Evolutionary conservation across 2,113 vertebrate genomes (phyloP).

Genomic region (Myrmophylax atrothorax): DNA sequence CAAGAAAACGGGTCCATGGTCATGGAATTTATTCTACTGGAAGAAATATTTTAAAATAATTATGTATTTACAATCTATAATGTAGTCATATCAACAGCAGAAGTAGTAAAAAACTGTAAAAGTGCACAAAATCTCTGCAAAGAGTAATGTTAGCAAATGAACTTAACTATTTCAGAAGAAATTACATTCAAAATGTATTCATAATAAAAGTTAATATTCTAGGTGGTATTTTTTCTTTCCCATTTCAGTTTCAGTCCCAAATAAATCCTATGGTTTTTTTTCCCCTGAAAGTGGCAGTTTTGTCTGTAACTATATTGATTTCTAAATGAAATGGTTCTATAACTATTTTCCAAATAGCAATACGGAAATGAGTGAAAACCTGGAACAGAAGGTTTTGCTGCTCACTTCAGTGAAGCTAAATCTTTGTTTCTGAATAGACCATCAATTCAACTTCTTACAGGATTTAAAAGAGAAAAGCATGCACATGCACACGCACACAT

Average conservation of each 20-base stretch:
- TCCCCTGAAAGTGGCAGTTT: background rate
- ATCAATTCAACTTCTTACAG: background rate
- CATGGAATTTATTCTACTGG: background rate
- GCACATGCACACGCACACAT: background rate
- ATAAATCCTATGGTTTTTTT: background rate
- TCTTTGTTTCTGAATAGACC: background rate
- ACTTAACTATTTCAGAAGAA: background rate
- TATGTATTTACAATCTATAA: background rate
- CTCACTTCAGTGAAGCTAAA: background rate
- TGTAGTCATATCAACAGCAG: background rate
- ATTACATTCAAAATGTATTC: background rate
- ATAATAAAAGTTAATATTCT: background rate
- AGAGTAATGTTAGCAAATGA: background rate
- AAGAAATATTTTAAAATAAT: background rate
- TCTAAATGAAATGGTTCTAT: background rate
- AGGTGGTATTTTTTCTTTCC: background rate
- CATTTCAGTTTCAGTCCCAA: background rate
- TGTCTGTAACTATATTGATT: background rate
- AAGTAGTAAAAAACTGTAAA: background rate
- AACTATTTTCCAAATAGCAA: background rate
- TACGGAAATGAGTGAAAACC: background rate
- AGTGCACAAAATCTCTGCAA: background rate
- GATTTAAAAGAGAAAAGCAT: background rate
- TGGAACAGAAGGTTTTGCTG: background rate
- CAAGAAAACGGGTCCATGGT: background rate